Base-by-base conservation (phyloP, 2,797 vertebrate genomes). In the Benthosema pterotum region DNA sequence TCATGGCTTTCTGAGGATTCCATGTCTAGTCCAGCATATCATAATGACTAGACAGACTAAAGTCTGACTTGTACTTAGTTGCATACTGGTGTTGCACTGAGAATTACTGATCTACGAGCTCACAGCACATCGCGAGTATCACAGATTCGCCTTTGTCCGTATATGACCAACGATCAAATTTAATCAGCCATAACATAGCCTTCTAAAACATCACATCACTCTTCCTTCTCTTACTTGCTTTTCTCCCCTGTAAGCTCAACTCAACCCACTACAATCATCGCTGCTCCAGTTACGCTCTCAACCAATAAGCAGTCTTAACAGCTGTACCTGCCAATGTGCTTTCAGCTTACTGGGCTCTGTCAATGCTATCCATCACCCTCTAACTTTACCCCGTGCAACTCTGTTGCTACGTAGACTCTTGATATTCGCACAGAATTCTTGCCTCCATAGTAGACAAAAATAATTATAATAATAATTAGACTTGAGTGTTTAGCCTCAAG, bases 381-480 rank as follows among this genome's bases (percentile, higher is more conserved):
- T n/a, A 18, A 63, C 73, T 70, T 73, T 73, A 13, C 2, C 69
- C 68, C 28, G 5, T 14, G 28, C 5, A 8, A 48, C 18, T 65
- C 57, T 38, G 25, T 72, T 17, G 67, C 64, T 9, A 1, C 32
- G 14, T 28, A 45, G 18, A 55, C 71, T 45, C 38, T 28, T 52
- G 3, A 80, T 75, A 76, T 76, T 82, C 66, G 68, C 9, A 9
- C 56, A 22, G 65, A 51, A 69, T 55, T 71, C 57, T 57, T 42
- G 53, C 67, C 45, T 72, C 48, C 13, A 1, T 58, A 68, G 60
- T 47, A 58, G 43, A 57, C 50, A 19, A 56, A 71, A 49, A 56
- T 13, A 42, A 22, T 11, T 45, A 61, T 14, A 59, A 61, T 49
- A 25, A 43, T 14, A 59, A 61, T 49, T 18, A 38, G 49, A 72